These are phyloP conservation scores for Chloropsis hardwickii DNA, from an alignment of 2,113 vertebrate genomes.

Conservation along the genomic window DNA sequence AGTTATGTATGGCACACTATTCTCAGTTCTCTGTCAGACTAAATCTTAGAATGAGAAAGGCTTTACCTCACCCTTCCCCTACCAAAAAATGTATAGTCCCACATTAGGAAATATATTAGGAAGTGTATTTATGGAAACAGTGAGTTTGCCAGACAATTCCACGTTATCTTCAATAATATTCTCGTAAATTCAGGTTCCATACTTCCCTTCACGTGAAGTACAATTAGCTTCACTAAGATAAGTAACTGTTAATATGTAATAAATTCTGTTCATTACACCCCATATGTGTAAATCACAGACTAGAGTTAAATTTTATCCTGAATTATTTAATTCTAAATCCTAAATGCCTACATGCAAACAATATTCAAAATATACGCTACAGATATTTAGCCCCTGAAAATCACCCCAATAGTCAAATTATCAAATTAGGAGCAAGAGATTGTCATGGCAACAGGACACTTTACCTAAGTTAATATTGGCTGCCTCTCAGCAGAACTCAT, in stretches of 20 bases:
- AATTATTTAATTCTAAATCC: not conserved
- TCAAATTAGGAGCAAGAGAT: not conserved
- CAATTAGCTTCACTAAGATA: not conserved
- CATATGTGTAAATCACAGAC: not conserved
- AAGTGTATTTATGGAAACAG: not conserved
- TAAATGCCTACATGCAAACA: not conserved
- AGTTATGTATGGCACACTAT: not conserved
- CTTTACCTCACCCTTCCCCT: not conserved
- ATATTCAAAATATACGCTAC: not conserved
- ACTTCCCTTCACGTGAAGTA: not conserved
- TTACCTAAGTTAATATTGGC: not conserved
- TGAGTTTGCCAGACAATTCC: not conserved
- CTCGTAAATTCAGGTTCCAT: not conserved
- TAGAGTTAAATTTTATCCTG: not conserved
- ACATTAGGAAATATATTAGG: not conserved
- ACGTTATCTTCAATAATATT: not conserved
- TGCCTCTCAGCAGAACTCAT: slow-evolving; percentile 6
- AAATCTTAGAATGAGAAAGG: not conserved
- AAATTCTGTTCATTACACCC: not conserved
- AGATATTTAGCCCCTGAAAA: not conserved
- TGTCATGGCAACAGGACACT: not conserved
- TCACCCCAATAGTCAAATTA: not conserved
- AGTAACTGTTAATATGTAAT: not conserved
- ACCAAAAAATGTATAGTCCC: not conserved
- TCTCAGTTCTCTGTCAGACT: not conserved